Evolutionary conservation across 2,888 invertebrate genomes (phyloP).

Genomic region (Ceramica pisi): DNA sequence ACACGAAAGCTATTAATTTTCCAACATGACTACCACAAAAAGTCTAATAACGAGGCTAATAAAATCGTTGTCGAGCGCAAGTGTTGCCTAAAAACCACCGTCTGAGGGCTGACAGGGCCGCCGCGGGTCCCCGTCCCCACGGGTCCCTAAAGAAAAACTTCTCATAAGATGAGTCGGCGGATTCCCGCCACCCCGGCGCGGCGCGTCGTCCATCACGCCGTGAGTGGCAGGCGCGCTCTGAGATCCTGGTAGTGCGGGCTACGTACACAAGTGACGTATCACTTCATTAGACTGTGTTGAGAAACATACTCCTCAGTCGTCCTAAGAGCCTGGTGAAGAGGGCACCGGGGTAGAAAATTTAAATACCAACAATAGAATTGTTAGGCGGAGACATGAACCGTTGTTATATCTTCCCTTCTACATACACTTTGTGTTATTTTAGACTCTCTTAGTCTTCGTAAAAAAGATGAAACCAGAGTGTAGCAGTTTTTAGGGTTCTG

Average conservation of each 20-base stretch:
- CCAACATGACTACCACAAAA: slow-evolving; percentile 65
- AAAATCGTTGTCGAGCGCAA: slow-evolving; percentile 63
- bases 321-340: slow-evolving; percentile 58
- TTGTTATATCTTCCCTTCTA: background rate
- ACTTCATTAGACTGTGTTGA: slow-evolving; percentile 74
- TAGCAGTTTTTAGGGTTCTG: background rate
- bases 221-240: slow-evolving; percentile 55
- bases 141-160: slow-evolving; percentile 71
- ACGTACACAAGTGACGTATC: slow-evolving; percentile 75
- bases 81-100: slow-evolving; percentile 61
- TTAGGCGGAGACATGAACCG: background rate
- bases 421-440: background rate
- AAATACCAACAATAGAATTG: slow-evolving; percentile 7
- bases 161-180: slow-evolving; percentile 76
- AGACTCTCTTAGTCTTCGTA: background rate
- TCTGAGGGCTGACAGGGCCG: slow-evolving; percentile 64
- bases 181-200: slow-evolving; percentile 62
- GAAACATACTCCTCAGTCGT: slow-evolving; percentile 53
- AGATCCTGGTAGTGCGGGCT: slow-evolving; percentile 63
- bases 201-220: slow-evolving; percentile 53
- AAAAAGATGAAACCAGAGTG: background rate
- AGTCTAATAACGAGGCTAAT: slow-evolving; percentile 66
- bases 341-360: slow-evolving; percentile 26
- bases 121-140: slow-evolving; percentile 57
- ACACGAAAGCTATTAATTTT: slow-evolving; percentile 59